Evolutionary conservation across 2,113 vertebrate genomes (phyloP).

Genomic region (Caretta caretta): DNA sequence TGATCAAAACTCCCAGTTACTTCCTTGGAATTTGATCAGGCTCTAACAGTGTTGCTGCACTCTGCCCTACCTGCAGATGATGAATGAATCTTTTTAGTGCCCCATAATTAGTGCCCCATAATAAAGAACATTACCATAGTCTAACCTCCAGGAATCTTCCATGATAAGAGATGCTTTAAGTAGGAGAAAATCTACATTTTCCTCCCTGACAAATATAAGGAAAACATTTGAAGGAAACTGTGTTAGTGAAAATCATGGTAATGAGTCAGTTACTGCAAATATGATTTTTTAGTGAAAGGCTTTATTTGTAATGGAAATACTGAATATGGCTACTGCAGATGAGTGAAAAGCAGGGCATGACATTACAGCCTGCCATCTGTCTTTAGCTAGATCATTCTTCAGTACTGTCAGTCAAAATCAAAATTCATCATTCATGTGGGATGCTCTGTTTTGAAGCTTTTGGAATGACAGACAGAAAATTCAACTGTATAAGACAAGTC

Average conservation of each 20-base stretch:
- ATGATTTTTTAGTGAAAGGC: conserved; percentile 6
- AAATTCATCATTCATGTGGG: conserved; percentile 4
- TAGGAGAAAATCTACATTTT: not conserved
- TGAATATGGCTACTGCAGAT: conserved; percentile 28
- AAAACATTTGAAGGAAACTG: not conserved
- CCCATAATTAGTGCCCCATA: not conserved
- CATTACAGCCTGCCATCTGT: conserved; percentile 33
- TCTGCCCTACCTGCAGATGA: not conserved
- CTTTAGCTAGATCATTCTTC: conserved; percentile 19
- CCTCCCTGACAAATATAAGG: not conserved
- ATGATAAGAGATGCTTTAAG: not conserved
- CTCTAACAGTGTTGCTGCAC: not conserved
- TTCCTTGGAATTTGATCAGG: not conserved
- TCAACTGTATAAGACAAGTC: not conserved
- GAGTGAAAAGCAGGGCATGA: conserved; percentile 41
- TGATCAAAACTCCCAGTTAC: not conserved
- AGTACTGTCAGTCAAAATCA: conserved; percentile 35
- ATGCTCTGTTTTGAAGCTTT: conserved; percentile 51
- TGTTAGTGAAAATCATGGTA: not conserved
- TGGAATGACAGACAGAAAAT: conserved; percentile 29
- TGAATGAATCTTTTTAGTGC: not conserved
- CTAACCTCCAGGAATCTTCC: not conserved
- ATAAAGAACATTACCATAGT: not conserved
- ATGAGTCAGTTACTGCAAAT: conserved; percentile 45
- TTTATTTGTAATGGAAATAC: conserved; percentile 47